Conservation (phyloP, 2,113 vertebrate genomes). For the Calyptomena viridis region DNA sequence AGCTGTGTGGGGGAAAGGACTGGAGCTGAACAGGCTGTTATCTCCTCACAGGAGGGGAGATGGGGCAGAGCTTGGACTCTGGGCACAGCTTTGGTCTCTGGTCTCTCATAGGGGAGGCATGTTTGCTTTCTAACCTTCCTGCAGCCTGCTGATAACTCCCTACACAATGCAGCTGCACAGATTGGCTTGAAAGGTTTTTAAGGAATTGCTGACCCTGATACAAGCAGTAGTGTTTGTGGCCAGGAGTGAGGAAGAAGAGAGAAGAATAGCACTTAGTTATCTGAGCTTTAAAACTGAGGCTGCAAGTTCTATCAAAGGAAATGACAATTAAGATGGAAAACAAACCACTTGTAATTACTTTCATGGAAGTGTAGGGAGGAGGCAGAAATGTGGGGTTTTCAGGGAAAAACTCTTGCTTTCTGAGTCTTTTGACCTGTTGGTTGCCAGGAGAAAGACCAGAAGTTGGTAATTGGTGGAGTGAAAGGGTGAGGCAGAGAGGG, state of each 20-base stretch:
- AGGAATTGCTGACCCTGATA: background rate
- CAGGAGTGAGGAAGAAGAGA: background rate
- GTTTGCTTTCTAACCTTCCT: constrained; percentile 42
- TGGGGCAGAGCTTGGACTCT: background rate
- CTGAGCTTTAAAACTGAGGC: background rate
- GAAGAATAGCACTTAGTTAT: background rate
- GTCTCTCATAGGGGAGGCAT: background rate
- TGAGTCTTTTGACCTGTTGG: background rate
- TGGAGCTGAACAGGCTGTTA: background rate
- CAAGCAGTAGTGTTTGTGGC: background rate
- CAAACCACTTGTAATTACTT: constrained; percentile 4
- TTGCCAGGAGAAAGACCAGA: background rate
- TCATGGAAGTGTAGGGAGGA: background rate
- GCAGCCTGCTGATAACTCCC: constrained; percentile 25
- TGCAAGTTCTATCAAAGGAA: constrained; percentile 25
- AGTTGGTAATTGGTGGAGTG: background rate
- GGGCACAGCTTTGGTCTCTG: background rate
- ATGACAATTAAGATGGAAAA: background rate
- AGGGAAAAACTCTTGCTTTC: background rate
- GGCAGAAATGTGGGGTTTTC: background rate
- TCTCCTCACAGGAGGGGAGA: background rate
- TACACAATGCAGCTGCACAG: background rate
- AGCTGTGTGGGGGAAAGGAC: background rate
- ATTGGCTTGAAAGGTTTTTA: background rate
- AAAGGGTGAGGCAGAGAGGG: background rate